A percentile compares a stretch with the other conserved stretches of the same genome.
Evolutionary conservation across 2,113 vertebrate genomes (phyloP).

Genomic region (Tursiops truncatus): DNA sequence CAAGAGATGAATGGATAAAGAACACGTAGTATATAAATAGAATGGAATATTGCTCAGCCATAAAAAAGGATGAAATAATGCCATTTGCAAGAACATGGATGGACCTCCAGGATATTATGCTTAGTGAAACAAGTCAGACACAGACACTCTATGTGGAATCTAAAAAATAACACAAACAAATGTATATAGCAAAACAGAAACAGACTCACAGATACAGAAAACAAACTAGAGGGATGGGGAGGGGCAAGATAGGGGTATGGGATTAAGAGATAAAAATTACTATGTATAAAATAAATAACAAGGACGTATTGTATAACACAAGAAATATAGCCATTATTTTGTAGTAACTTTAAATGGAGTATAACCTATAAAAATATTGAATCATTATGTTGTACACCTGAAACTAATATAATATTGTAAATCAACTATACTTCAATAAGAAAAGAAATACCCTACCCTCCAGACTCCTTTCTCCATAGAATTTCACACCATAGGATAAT

Average conservation of each 20-base stretch:
- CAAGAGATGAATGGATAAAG: background rate
- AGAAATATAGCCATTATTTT: background rate
- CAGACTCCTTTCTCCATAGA: background rate
- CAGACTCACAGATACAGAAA: background rate
- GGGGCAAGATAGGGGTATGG: background rate
- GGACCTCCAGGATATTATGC: background rate
- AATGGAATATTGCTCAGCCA: background rate
- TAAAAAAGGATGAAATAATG: background rate
- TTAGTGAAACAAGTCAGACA: background rate
- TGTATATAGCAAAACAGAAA: background rate
- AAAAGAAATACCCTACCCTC: background rate
- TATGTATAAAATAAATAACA: background rate
- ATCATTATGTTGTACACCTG: background rate
- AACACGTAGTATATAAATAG: background rate
- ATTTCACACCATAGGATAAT: background rate
- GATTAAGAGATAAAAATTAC: background rate
- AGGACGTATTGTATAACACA: background rate
- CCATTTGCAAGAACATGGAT: background rate
- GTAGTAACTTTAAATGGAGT: background rate
- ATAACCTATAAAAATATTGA: background rate
- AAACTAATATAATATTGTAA: background rate
- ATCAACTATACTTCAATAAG: background rate
- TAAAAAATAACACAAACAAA: background rate
- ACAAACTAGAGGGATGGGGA: background rate
- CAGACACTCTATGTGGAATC: background rate